Percentiles rank a stretch among this genome's conserved stretches.
Conservation (phyloP, 2,113 vertebrate genomes). For the Mandrillus leucophaeus region DNA sequence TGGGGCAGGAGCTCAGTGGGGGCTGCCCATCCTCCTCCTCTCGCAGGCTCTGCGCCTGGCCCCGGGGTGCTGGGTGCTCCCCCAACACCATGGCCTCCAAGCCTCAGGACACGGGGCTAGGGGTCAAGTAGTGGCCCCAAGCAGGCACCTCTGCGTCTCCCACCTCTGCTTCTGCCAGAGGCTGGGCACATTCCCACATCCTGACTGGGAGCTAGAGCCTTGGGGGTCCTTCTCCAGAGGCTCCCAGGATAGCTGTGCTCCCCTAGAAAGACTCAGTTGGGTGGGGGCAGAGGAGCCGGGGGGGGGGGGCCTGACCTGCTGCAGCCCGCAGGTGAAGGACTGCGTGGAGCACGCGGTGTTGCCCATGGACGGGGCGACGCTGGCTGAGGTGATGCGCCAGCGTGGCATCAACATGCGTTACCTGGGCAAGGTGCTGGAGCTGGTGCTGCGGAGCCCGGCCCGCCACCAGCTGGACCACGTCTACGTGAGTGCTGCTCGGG, state of each 20-base stretch:
- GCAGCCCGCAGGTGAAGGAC: slow-evolving; percentile 92
- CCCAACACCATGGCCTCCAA: not conserved
- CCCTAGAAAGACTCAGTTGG: not conserved
- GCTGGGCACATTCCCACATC: not conserved
- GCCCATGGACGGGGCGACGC: slow-evolving; percentile 95
- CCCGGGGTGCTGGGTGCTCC: rapidly evolving
- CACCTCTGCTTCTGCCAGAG: not conserved
- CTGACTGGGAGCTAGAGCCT: not conserved
- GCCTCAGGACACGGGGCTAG: not conserved
- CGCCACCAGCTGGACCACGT: slow-evolving; percentile 94
- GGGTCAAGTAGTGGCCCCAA: not conserved
- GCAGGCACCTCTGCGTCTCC: not conserved
- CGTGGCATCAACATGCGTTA: slow-evolving; percentile 98
- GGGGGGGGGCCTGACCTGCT: slow-evolving; percentile 8
- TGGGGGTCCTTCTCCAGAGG: not conserved
- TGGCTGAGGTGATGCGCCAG: slow-evolving; percentile 96
- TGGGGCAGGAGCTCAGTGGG: not conserved
- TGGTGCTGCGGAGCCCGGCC: slow-evolving; percentile 91
- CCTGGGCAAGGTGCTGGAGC: slow-evolving; percentile 92
- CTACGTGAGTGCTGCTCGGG: slow-evolving; percentile 87
- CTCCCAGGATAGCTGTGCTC: not conserved
- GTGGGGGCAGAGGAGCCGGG: not conserved
- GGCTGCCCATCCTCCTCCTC: not conserved
- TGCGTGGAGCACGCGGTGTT: slow-evolving; percentile 95
- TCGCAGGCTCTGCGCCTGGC: not conserved